A percentile compares a stretch with the other conserved stretches of the same genome.
Conservation (phyloP, 2,797 vertebrate species). For the Arrhamphus sclerolepis region DNA sequence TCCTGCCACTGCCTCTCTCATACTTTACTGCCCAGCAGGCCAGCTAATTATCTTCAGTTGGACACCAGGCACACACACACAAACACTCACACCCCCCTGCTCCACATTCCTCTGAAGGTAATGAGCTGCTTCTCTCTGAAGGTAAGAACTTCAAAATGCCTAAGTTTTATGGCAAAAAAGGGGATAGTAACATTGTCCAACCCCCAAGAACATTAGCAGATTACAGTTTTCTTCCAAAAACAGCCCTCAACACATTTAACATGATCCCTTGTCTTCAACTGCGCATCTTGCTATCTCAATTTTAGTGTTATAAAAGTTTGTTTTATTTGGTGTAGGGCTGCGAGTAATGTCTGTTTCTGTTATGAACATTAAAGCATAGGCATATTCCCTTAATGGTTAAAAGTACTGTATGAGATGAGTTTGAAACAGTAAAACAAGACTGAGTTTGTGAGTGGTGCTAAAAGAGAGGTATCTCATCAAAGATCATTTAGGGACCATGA, state of each 20-base stretch:
- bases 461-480: no score
- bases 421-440: no score
- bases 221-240: constrained; percentile 8
- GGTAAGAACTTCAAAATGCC: constrained; percentile 52
- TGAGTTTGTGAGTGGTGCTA: no score
- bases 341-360: no score
- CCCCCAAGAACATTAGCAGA: constrained; percentile 10
- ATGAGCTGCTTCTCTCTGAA: constrained; percentile 63
- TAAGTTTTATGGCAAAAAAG: constrained; percentile 33
- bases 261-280: no score
- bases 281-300: no score
- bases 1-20: constrained; percentile 28
- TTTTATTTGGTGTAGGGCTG: no score
- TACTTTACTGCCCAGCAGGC: constrained; percentile 58
- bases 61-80: constrained; percentile 39
- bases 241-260: background rate
- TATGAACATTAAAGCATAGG: no score
- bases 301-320: no score
- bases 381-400: no score
- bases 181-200: constrained; percentile 25
- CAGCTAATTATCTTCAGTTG: constrained; percentile 68
- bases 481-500: no score
- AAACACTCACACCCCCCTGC: constrained; percentile 24
- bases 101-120: constrained; percentile 66
- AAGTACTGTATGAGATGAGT: no score